Evolutionary conservation across 2,888 invertebrate genomes (phyloP).

Genomic region (Sinohyriopsis cumingii): DNA sequence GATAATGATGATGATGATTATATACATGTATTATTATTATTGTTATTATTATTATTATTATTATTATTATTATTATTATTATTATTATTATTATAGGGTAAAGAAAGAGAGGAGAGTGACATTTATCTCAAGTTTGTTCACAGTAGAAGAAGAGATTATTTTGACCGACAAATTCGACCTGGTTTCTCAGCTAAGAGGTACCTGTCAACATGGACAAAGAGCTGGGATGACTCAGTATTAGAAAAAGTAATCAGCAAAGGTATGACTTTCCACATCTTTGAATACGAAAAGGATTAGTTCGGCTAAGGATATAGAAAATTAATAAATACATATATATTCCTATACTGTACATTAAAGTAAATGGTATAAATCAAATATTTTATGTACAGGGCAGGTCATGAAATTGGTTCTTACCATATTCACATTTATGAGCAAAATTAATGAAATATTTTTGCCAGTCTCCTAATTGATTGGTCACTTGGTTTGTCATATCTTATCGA

Average conservation of each 20-base stretch:
- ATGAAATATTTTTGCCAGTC: too few relatives aligned
- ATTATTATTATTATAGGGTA: constrained; percentile 20
- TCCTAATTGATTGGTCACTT: too few relatives aligned
- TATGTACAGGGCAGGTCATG: too few relatives aligned
- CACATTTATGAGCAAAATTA: too few relatives aligned
- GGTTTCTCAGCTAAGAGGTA: constrained; percentile 71
- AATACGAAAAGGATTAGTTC: too few relatives aligned
- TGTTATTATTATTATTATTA: neutral
- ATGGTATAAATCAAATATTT: too few relatives aligned
- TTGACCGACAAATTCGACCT: constrained; percentile 65
- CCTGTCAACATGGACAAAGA: constrained; percentile 67
- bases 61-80: neutral
- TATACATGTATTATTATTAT: constrained; percentile 1
- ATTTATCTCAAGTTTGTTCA: constrained; percentile 58
- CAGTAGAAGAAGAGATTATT: constrained; percentile 45
- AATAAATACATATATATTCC: too few relatives aligned
- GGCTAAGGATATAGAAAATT: too few relatives aligned
- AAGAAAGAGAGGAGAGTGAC: constrained; percentile 33
- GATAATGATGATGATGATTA: neutral
- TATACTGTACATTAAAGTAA: too few relatives aligned
- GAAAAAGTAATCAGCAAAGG: constrained; percentile 68
- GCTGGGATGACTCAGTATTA: constrained; percentile 66
- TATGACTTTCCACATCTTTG: constrained; percentile 15
- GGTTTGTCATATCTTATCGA: too few relatives aligned
- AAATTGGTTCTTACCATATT: too few relatives aligned